phyloP scores from a whole-genome alignment of 2,113 vertebrate species.

The Ophthalmolycus amberensis region DNA sequence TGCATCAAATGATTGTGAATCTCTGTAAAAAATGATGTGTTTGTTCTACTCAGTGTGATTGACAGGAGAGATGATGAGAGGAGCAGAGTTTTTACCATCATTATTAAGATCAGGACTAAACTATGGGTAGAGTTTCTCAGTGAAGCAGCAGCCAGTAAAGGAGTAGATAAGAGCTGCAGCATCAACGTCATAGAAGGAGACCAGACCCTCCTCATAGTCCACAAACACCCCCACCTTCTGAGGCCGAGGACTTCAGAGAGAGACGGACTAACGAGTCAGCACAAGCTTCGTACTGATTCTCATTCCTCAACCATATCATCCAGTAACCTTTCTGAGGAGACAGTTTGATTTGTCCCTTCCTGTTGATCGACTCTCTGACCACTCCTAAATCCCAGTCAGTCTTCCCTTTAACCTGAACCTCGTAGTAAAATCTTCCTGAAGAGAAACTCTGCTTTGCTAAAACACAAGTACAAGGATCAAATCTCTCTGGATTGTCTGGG shows the following conservation, averaged over 20 bases:
- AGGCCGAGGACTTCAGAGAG: neutral
- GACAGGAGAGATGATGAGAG: constrained; percentile 12
- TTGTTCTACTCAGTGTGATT: neutral
- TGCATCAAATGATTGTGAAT: neutral
- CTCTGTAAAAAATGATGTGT: neutral
- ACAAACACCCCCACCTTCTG: constrained; percentile 38
- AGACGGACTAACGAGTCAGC: neutral
- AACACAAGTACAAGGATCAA: no score
- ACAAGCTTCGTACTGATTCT: fast-evolving
- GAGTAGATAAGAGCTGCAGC: constrained; percentile 35
- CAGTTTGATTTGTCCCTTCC: neutral
- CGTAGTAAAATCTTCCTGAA: no score
- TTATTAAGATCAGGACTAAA: neutral
- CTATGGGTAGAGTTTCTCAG: neutral
- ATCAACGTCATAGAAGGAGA: constrained; percentile 37
- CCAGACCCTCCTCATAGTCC: constrained; percentile 41
- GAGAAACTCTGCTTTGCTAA: no score
- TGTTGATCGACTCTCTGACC: neutral
- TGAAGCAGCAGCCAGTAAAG: constrained; percentile 27
- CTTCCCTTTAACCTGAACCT: constrained; percentile 16
- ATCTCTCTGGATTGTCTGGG: no score
- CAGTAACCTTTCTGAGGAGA: constrained; percentile 1
- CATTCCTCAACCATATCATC: neutral
- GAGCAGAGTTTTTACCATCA: neutral
- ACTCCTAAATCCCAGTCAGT: neutral